Percentiles rank a stretch among this genome's conserved stretches.
These are phyloP conservation scores for Eidolon helvum DNA, from an alignment of 2,113 vertebrate species.

Conservation along the genomic window DNA sequence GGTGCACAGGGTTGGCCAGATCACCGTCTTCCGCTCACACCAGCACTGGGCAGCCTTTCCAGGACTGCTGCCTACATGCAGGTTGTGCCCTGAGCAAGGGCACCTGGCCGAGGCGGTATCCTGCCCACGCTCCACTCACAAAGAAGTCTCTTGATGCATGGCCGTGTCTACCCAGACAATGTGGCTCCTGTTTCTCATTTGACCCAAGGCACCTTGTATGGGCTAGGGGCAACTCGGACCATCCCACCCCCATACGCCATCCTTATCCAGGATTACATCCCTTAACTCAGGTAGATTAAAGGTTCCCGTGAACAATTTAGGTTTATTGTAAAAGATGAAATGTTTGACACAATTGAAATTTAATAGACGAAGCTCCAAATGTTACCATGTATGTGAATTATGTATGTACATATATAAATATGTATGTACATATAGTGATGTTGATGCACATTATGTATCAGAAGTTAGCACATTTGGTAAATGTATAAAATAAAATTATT, in stretches of 20 bases:
- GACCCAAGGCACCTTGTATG: background rate
- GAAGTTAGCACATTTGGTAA: conserved; percentile 6
- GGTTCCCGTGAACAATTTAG: background rate
- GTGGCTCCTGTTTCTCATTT: background rate
- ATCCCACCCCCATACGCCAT: no score
- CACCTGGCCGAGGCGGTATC: background rate
- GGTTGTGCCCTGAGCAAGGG: background rate
- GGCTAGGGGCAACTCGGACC: background rate
- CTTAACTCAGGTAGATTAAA: background rate
- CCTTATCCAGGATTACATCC: background rate
- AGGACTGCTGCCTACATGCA: background rate
- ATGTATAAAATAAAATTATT: conserved; percentile 40
- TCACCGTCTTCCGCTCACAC: background rate
- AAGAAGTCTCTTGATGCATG: background rate
- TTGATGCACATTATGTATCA: background rate
- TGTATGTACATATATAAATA: background rate
- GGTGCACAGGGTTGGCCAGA: background rate
- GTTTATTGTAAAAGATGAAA: background rate
- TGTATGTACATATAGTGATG: background rate
- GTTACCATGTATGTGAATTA: background rate
- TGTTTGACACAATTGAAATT: background rate
- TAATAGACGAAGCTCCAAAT: background rate
- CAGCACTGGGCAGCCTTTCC: background rate
- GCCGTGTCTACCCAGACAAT: background rate
- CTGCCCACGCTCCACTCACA: background rate